These are phyloP conservation scores for Pongo abelii DNA, from an alignment of 2,113 vertebrate species.

Conservation along the genomic window DNA sequence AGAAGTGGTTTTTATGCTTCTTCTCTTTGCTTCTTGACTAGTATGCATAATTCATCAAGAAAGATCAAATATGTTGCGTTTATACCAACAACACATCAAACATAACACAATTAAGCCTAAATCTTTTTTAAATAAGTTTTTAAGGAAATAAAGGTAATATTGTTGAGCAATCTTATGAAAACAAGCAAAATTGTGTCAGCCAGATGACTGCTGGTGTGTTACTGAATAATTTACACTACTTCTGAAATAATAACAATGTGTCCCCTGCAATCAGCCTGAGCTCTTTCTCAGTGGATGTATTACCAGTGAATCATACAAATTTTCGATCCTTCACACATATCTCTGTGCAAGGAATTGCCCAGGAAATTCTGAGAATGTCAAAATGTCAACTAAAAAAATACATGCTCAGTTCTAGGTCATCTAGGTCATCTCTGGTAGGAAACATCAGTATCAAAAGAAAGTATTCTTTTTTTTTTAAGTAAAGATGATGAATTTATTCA, in stretches of 20 bases:
- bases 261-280: conserved; percentile 54
- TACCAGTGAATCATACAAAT: conserved; percentile 76
- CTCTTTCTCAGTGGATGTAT: conserved; percentile 46
- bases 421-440: conserved; percentile 52
- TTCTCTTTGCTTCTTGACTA: conserved; percentile 25
- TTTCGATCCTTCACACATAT: conserved; percentile 71
- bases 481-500: conserved; percentile 58
- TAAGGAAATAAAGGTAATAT: conserved; percentile 9
- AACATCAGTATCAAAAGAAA: conserved; percentile 45
- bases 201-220: conserved; percentile 50
- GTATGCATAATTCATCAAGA: conserved; percentile 23
- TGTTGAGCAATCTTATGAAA: background rate
- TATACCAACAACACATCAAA: background rate
- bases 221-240: conserved; percentile 50
- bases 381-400: conserved; percentile 65
- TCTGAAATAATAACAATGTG: conserved; percentile 61
- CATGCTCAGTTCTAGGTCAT: conserved; percentile 50
- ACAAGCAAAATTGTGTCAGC: background rate
- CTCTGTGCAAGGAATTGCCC: conserved; percentile 77
- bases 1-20: background rate
- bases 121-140: background rate
- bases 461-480: background rate
- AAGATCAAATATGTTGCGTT: conserved; percentile 3
- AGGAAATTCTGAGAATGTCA: conserved; percentile 79
- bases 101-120: background rate